Evolutionary conservation across 2,797 vertebrate genomes (phyloP), one percentile per base, ranked within the genome.

Genomic region (Eleutherodactylus coqui): DNA sequence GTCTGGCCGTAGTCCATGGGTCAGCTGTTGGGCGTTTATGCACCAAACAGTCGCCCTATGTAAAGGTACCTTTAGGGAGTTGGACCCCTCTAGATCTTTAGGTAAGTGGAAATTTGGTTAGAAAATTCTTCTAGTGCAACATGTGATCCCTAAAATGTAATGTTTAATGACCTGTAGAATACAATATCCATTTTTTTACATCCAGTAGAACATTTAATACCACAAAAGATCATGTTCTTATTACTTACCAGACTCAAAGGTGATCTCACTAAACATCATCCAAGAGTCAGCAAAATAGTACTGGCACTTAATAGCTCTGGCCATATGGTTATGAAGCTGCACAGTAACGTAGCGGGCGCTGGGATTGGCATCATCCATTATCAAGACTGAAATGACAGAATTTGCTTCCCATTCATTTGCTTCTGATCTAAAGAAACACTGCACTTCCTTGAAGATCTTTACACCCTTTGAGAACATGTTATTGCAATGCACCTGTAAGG

Each of bases 261-360:
- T 98, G 93, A 99, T 97, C 92, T 99, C 98, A 2, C 98, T 99
- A 94, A 99, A 99, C 96, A 99, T 93, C 96, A 99, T 97, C 98
- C 98, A 99, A 60, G 94, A 90, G 8, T 99, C 98, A 0, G 97
- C 96, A 0, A 99, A 99, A 91, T 96, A 96, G 91, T 97, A 99
- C 86, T 98, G 98, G 92, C 98, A 99, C 90, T 96, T 98, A 90
- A 99, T 98, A 89, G 97, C 96, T 0, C 94, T 97, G 87, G 98
- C 98, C 98, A 98, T 99, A 89, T 96, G 97, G 91, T 99, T 97
- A 75, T 95, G 93, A 36, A 99, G 94, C 45, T 95, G 95, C 88
- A 99, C 95, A 0, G 97, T 98, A 91, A 99, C 95, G 0, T 99
- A 99, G 2, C 96, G 97, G 2, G 98, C 97, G 0, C 97, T 97